Base-by-base conservation (phyloP, 1,140 invertebrate species). In the Magallana gigas region DNA sequence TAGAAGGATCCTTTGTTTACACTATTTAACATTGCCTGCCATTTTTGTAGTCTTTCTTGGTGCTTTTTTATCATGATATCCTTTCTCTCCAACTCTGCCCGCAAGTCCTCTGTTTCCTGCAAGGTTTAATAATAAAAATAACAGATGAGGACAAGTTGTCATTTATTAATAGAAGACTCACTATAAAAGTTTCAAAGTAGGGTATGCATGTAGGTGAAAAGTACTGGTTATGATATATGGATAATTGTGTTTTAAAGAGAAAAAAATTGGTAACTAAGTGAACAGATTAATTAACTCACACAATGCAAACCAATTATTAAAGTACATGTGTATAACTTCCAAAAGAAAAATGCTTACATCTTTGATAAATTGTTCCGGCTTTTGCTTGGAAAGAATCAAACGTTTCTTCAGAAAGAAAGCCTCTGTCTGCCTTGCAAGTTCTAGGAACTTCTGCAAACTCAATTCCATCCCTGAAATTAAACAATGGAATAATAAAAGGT, bases 391-490 rank as follows among this genome's bases (percentile, higher is more conserved):
- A 2, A 99, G 95, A 0, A 98, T 95, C 93, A 99, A 97, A 92
- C 98, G 95, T 94, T 98, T 98, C 94, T 98, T 98, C 1, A 99
- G 94, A 93, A 99, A 99, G 94, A 98, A 98, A 1, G 97, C 97
- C 94, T 99, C 98, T 96, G 98, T 97, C 95, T 98, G 97, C 57
- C 98, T 96, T 0, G 98, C 98, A 57, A 98, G 95, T 94, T 99
- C 98, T 59, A 99, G 96, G 93, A 99, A 98, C 88, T 97, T 95
- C 85, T 97, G 95, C 62, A 97, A 96, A 18, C 96, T 97, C 95
- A 98, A 96, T 91, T 99, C 98, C 1, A 98, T 97, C 95, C 94
- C 94, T 95, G 85, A 97, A 97, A 89, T 48, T 48, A 48, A 48
- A 48, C 0, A 48, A 48, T 48, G 36, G 5, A 48, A 48, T 4